phyloP scores from a whole-genome alignment of 2,888 invertebrate species.

The Prionchulus punctatus region DNA sequence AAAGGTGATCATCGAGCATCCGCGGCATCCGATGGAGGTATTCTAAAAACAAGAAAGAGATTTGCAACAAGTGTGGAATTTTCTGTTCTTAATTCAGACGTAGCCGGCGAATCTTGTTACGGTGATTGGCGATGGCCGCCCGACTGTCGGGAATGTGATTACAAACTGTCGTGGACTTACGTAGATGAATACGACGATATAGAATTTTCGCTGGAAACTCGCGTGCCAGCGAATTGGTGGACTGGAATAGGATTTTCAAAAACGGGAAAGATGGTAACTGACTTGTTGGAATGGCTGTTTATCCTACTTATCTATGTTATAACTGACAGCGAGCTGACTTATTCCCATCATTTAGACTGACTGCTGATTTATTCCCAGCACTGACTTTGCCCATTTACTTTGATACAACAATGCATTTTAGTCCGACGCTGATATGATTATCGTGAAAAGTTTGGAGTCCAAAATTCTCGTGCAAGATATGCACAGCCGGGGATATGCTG shows the following conservation, averaged over 20 bases:
- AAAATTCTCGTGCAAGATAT: not conserved
- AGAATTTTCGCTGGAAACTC: conserved; percentile 29
- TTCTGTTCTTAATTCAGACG: conserved; percentile 7
- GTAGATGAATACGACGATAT: conserved; percentile 24
- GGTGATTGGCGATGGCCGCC: conserved; percentile 28
- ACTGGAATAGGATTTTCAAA: conserved; percentile 27
- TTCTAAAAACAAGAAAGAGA: no score
- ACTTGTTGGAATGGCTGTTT: no score
- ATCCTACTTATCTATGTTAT: no score
- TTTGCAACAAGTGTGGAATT: no score
- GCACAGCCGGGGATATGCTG: conserved; percentile 5
- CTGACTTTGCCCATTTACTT: no score
- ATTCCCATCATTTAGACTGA: no score
- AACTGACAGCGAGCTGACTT: no score
- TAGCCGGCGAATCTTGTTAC: conserved; percentile 23
- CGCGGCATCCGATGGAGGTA: no score
- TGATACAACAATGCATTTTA: no score
- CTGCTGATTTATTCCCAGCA: no score
- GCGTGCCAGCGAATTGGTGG: conserved; percentile 23
- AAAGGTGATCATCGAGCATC: no score
- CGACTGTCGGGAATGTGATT: conserved; percentile 23
- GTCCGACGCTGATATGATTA: not conserved
- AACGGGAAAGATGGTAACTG: conserved; percentile 23
- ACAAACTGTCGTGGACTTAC: conserved; percentile 25
- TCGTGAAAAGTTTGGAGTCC: not conserved